Percentiles rank a stretch among this genome's conserved stretches.
phyloP scores from a whole-genome alignment of 1,140 invertebrate genomes.

The Heliconius congener region DNA sequence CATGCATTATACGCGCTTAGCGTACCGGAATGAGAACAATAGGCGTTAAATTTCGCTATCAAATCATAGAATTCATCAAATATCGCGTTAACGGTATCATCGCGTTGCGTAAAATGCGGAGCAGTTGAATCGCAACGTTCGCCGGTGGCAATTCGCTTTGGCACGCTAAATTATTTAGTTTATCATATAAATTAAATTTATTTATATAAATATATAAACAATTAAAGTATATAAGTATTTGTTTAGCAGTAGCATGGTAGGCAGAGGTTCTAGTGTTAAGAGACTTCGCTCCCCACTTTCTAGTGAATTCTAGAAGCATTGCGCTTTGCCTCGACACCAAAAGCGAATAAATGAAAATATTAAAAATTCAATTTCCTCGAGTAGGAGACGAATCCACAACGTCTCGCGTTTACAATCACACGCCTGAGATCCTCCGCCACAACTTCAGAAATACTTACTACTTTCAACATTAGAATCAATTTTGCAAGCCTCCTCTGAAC shows the following conservation, averaged over 20 bases:
- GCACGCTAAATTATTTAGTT: not conserved
- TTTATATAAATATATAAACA: too few species aligned
- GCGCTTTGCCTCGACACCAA: too few species aligned
- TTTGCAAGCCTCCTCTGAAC: slow-evolving; percentile 84
- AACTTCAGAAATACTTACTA: slow-evolving; percentile 16
- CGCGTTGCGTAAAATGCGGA: not conserved
- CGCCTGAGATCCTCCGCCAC: too few species aligned
- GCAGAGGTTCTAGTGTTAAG: too few species aligned
- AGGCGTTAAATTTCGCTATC: slow-evolving; percentile 5
- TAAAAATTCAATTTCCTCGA: too few species aligned
- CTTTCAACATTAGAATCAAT: slow-evolving; percentile 36
- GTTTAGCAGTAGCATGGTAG: too few species aligned
- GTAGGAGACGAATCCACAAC: too few species aligned
- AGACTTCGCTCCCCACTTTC: too few species aligned
- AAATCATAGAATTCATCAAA: slow-evolving; percentile 5
- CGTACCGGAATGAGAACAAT: not conserved
- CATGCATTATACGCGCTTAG: not conserved
- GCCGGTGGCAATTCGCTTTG: not conserved
- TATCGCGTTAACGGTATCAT: slow-evolving; percentile 1
- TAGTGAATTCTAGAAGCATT: too few species aligned
- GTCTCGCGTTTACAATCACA: too few species aligned
- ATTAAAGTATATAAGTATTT: too few species aligned
- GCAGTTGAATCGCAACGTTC: not conserved
- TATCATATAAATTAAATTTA: not conserved
- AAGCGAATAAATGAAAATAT: too few species aligned